Conservation (phyloP, 2,113 vertebrate species). For the Silurus meridionalis region DNA sequence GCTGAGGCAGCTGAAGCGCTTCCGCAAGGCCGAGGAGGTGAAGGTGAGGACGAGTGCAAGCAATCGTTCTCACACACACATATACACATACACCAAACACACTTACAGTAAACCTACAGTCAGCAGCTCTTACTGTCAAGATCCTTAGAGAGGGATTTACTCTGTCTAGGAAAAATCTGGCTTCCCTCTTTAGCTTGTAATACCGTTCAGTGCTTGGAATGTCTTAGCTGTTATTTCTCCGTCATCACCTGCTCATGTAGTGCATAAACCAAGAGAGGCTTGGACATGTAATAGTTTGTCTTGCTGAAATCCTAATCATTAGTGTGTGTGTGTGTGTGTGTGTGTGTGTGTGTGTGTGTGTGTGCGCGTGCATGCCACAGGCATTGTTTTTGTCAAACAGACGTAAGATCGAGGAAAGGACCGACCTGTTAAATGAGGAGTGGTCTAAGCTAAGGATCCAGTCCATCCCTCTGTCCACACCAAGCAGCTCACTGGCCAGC, state of each 20-base stretch:
- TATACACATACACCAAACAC: neutral
- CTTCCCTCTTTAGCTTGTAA: too few relatives aligned
- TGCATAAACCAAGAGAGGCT: neutral
- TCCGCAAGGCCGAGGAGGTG: slow-evolving; percentile 85
- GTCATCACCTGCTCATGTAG: neutral
- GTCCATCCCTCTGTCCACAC: slow-evolving; percentile 82
- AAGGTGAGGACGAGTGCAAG: slow-evolving; percentile 76
- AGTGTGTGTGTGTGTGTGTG: neutral
- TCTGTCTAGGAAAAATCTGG: neutral
- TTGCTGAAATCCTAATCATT: neutral
- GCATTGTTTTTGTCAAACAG: slow-evolving; percentile 88
- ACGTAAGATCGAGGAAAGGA: slow-evolving; percentile 87
- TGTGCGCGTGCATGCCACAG: slow-evolving; percentile 64
- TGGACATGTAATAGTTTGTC: neutral
- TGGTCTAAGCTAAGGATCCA: slow-evolving; percentile 93
- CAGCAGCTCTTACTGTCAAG: neutral
- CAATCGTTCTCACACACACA: neutral
- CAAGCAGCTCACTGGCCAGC: slow-evolving; percentile 75
- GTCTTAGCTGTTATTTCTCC: neutral
- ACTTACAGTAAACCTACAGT: too few relatives aligned
- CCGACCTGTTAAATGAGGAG: slow-evolving; percentile 85
- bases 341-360: slow-evolving; percentile 29
- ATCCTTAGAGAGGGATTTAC: neutral
- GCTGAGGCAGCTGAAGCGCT: slow-evolving; percentile 91
- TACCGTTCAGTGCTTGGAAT: neutral